Evolutionary conservation across 2,113 vertebrate species (phyloP), one percentile per base, ranked within the genome.

Genomic region (Furnarius figulus): DNA sequence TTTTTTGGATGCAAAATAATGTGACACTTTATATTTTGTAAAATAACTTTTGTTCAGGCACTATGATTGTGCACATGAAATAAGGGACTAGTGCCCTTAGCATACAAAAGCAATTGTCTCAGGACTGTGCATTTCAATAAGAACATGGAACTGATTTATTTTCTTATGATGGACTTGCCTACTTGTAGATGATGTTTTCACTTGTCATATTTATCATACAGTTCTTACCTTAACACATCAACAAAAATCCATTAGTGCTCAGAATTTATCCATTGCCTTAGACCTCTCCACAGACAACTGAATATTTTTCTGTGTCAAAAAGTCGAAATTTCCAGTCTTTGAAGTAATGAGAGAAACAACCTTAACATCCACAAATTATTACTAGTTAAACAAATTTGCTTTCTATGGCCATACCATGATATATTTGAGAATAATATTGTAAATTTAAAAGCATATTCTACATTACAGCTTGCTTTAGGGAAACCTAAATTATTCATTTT

Each of bases 401-500:
- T 66, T 89, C 13, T n/a, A 85, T 61, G 42, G n/a, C 47, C 7
- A 42, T 56, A 78, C 5, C 40, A 28, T 23, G 20, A 42, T 17
- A 87, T 2, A 0, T 72, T 52, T 83, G 52, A 92, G 56, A 96
- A 87, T 42, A 79, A 39, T 24, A 56, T 79, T 89, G 56, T 53
- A 77, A 93, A 67, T 52, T 47, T 90, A 89, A 91, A 93, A 44
- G 52, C 52, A 22, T 78, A 93, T 87, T 95, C 44, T 89, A 63
- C 14, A 47, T 21, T 71, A 44, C 49, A 85, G 30, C 18, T 75
- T 78, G 52, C 37, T 94, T 77, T 68, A 89, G 65, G 50, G 40
- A 71, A 91, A 27, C 25, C 79, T 97, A 93, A 95, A 97, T 96
- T 94, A 98, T 95, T 98, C 8, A 96, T 91, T 95, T 91, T 27